Base-by-base conservation (phyloP, 2,113 vertebrate genomes). In the Macquaria ambigua region DNA sequence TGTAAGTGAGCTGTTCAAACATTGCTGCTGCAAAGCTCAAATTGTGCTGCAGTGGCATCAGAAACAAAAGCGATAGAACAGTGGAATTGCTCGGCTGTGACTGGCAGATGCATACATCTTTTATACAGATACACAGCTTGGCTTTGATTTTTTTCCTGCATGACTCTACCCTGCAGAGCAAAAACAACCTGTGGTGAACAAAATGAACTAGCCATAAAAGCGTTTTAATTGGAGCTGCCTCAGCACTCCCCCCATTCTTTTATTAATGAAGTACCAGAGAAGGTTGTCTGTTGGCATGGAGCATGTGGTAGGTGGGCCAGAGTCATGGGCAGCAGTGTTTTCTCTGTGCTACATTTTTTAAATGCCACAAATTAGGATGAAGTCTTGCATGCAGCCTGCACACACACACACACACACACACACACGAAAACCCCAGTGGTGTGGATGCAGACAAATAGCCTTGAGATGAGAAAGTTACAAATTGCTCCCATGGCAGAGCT, bases 401-500 rank as follows among this genome's bases (percentile, higher is more conserved):
- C 70, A 75, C 37, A 58, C 39, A 43, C 64, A 21, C 50, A 72
- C 64, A 82, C 37, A 69, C 50, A 59, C 34, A 31, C 53, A 59
- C 28, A 31, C 28, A 31, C 2, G 12, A 41, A 82, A 80, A 48
- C 25, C 81, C 78, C 78, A 84, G 73, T 25, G 63, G 87, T 87
- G 66, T 81, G 71, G 82, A 89, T 83, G 43, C 58, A 88, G 92
- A 94, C 69, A 91, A 90, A 93, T 86, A 90, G 81, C 88, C 89
- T 72, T 56, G 76, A 88, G 87, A 92, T 82, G 50, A 83, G 46
- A 91, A 88, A 68, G 73, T 63, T 85, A 86, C 78, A 91, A 94
- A 92, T 93, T 89, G 86, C 66, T 94, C 91, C 93, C 93, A 87
- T 83, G 84, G 89, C 86, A 53, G 74, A 80, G 41, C 70, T 62